Base-by-base conservation (phyloP, 2,113 vertebrate genomes). In the Phylloscopus whistleri region DNA sequence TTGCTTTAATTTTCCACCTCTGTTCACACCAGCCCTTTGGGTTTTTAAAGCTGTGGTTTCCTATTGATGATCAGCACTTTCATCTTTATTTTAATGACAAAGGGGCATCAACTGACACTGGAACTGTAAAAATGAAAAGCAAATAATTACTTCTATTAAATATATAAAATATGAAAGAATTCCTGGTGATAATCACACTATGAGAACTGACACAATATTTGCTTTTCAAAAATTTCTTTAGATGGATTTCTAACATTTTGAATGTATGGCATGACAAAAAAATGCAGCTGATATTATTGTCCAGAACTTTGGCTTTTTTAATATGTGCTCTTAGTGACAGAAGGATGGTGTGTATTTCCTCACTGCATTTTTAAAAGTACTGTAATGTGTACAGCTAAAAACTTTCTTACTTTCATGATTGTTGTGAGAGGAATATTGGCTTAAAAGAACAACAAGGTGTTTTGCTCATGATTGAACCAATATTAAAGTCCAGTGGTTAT, bases 1-100 rank as follows among this genome's bases (percentile, higher is more conserved):
- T 99, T 98, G 98, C 98, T 99, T 99, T 99, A 98, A 99, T 99
- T 99, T 99, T 98, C 99, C 98, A 99, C 98, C 98, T 99, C 99
- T 99, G 98, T 99, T 99, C 98, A 98, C 98, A 98, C 97, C 98
- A 98, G 98, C 98, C 99, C 98, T 99, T 98, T 99, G 98, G 99
- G 98, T 99, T 98, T 98, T 98, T 98, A 98, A 98, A 98, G 98
- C 98, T 98, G 98, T 98, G 98, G 97, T 98, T 97, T 98, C 97
- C 99, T 98, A 99, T 99, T 99, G 99, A 99, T 99, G 99, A 99
- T 99, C 98, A 98, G 98, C 98, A 98, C 98, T 99, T 99, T 99
- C 98, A 99, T 99, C 98, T 98, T 98, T 98, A 98, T 98, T 98
- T 98, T 98, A 98, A 99, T 98, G 97, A 98, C 97, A 98, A 98